Conservation (phyloP, 2,888 invertebrate species). For the Tetrapedia diversipes region DNA sequence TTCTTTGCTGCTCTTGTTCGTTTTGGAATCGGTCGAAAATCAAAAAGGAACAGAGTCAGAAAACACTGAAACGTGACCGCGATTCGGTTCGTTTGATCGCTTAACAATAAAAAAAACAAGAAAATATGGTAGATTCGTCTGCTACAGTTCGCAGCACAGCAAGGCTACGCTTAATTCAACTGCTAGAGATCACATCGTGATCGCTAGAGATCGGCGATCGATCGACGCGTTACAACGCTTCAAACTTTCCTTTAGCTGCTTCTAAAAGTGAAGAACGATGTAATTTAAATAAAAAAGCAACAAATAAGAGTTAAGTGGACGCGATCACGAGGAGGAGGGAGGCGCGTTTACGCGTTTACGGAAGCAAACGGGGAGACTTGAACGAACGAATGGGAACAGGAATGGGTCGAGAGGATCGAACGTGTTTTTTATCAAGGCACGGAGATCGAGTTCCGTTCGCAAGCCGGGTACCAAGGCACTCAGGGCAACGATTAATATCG, state of each 20-base stretch:
- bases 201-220: conserved; percentile 42
- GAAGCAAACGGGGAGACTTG: not conserved
- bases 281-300: not conserved
- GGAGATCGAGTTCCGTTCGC: conserved; percentile 68
- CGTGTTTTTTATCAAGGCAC: conserved; percentile 41
- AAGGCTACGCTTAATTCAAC: not conserved
- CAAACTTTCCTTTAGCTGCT: conserved; percentile 57
- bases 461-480: conserved; percentile 78
- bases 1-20: not conserved
- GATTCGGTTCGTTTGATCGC: not conserved
- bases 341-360: conserved; percentile 6
- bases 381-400: not conserved
- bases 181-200: not conserved
- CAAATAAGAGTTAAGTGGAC: too few relatives aligned
- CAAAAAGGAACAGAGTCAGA: too few relatives aligned
- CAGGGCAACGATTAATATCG: conserved; percentile 78
- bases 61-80: not conserved
- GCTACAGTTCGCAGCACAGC: not conserved
- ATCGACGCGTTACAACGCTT: conserved; percentile 49
- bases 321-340: not conserved
- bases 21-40: not conserved
- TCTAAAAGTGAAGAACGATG: conserved; percentile 21
- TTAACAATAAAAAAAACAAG: too few relatives aligned
- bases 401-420: conserved; percentile 15
- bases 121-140: not conserved